phyloP scores from a whole-genome alignment of 2,888 invertebrate species.

The Bhutanitis thaidina region DNA sequence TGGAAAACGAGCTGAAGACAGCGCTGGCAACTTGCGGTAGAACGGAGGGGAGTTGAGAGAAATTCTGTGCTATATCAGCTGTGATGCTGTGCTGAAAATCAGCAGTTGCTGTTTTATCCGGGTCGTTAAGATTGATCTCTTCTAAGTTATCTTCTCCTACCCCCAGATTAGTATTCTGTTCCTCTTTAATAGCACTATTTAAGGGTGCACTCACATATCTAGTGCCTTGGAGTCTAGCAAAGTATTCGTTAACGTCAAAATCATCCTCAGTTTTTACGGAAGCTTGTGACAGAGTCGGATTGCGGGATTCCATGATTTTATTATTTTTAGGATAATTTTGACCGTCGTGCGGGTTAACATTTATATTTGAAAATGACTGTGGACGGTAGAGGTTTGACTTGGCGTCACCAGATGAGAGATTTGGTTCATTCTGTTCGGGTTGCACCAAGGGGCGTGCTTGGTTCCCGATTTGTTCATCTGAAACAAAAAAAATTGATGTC shows the following conservation, averaged over 20 bases:
- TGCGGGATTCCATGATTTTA: constrained; percentile 25
- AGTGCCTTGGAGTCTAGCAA: constrained; percentile 67
- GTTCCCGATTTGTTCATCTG: constrained; percentile 53
- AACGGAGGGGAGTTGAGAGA: constrained; percentile 79
- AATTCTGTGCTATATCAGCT: constrained; percentile 74
- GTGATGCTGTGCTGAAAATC: constrained; percentile 58
- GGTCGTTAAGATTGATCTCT: constrained; percentile 63
- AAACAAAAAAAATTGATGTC: constrained; percentile 41
- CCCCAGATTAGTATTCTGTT: constrained; percentile 69
- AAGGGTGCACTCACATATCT: constrained; percentile 68
- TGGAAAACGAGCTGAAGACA: constrained; percentile 82
- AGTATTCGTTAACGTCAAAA: constrained; percentile 73
- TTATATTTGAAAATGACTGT: constrained; percentile 16
- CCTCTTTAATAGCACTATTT: constrained; percentile 61
- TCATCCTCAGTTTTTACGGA: constrained; percentile 57
- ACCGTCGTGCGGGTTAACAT: constrained; percentile 26
- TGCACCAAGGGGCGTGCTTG: constrained; percentile 41
- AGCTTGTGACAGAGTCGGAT: constrained; percentile 41
- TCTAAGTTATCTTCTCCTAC: constrained; percentile 61
- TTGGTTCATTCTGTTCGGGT: constrained; percentile 40
- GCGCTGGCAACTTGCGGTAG: constrained; percentile 81
- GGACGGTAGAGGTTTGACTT: constrained; percentile 26
- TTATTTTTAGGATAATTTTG: constrained; percentile 28
- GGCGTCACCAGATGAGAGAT: constrained; percentile 50
- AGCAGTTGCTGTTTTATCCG: constrained; percentile 34